These are phyloP conservation scores for Drosophila kanapiae DNA, from an alignment of 1,140 invertebrate species.

Conservation along the genomic window DNA sequence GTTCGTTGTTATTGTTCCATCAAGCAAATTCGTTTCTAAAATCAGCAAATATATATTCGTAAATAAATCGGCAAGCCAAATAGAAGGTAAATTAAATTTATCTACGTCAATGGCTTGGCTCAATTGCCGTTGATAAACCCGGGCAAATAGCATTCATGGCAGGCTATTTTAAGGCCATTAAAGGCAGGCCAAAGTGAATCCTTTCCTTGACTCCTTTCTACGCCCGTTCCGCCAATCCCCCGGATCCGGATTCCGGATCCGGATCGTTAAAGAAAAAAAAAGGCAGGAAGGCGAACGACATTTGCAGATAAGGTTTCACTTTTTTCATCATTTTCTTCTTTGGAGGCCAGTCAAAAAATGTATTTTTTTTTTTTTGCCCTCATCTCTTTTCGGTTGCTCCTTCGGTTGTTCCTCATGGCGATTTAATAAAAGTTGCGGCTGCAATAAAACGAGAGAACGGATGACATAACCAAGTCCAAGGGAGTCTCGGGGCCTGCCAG, in stretches of 20 bases:
- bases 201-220: conserved; percentile 44
- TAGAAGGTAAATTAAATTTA: conserved; percentile 77
- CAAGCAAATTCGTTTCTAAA: conserved; percentile 59
- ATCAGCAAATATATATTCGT: conserved; percentile 41
- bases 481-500: conserved; percentile 12
- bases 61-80: conserved; percentile 53
- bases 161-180: conserved; percentile 76
- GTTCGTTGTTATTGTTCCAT: conserved; percentile 57
- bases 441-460: conserved; percentile 68
- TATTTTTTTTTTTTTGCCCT: conserved; percentile 9
- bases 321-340: conserved; percentile 13
- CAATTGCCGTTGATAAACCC: conserved; percentile 75
- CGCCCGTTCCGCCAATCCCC: conserved; percentile 3
- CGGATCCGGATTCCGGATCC: conserved; percentile 10
- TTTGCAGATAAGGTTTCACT: conserved; percentile 73
- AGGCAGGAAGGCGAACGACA: conserved; percentile 60
- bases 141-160: conserved; percentile 64
- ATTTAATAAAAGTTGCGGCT: conserved; percentile 81
- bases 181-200: conserved; percentile 63
- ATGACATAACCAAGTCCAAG: conserved; percentile 44
- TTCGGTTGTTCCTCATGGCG: conserved; percentile 50
- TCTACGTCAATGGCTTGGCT: conserved; percentile 72
- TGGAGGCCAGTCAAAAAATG: conserved; percentile 32
- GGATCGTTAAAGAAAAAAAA: conserved; percentile 38
- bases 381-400: conserved; percentile 15